Evolutionary conservation across 2,888 invertebrate species (phyloP).

Genomic region (Eretmocerus hayati): DNA sequence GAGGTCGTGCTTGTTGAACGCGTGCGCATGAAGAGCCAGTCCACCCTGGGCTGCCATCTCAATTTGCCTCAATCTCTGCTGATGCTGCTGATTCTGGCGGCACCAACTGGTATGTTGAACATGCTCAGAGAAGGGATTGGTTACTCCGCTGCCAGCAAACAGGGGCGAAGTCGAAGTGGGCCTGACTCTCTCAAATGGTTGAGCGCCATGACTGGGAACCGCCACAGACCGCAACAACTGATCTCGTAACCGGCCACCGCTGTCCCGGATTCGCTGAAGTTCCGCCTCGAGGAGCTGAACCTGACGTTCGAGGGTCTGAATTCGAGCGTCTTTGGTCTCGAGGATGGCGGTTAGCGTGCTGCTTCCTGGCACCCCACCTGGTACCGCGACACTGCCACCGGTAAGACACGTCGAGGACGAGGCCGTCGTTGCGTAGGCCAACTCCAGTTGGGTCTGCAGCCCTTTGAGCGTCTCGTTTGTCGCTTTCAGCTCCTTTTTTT

Average conservation of each 20-base stretch:
- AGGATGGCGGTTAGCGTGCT: conserved; percentile 72
- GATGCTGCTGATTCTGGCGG: conserved; percentile 38
- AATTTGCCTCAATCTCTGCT: conserved; percentile 45
- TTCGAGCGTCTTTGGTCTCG: conserved; percentile 81
- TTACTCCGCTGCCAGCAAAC: conserved; percentile 34
- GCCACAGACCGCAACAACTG: conserved; percentile 40
- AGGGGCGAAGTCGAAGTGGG: conserved; percentile 19
- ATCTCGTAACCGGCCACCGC: conserved; percentile 42
- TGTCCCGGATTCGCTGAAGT: conserved; percentile 55
- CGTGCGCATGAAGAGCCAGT: conserved; percentile 48
- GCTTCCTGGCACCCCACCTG: conserved; percentile 51
- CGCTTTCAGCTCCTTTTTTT: conserved; percentile 20
- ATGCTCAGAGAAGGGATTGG: conserved; percentile 33
- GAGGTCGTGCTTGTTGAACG: conserved; percentile 58
- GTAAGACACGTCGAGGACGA: conserved; percentile 37
- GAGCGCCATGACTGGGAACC: conserved; percentile 30
- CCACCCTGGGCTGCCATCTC: conserved; percentile 41
- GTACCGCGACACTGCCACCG: conserved; percentile 44
- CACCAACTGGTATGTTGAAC: conserved; percentile 14
- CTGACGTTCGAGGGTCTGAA: conserved; percentile 80
- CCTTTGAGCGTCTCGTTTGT: conserved; percentile 76
- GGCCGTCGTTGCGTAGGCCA: conserved; percentile 59
- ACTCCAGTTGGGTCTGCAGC: conserved; percentile 73
- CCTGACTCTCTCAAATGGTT: conserved; percentile 11
- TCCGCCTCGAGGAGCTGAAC: conserved; percentile 73